phyloP scores from a whole-genome alignment of 2,888 invertebrate genomes.

The Drosophila kokeensis region DNA sequence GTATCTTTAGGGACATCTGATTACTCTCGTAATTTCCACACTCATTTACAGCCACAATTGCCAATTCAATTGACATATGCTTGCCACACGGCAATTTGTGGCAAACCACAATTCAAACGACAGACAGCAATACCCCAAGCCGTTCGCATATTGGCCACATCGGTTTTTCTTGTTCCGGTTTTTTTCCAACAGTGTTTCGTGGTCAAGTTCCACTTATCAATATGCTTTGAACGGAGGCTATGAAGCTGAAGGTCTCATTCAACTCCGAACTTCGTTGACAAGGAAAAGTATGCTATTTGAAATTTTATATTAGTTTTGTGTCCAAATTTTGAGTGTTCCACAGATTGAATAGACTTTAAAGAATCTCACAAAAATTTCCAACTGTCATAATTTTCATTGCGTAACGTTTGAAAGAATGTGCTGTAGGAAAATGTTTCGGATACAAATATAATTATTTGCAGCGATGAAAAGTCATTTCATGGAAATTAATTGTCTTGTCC shows the following conservation, averaged over 20 bases:
- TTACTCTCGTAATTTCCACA: slow-evolving; percentile 39
- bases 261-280: neutral
- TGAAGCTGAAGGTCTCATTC: neutral
- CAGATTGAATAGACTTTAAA: neutral
- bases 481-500: neutral
- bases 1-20: slow-evolving; percentile 32
- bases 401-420: neutral
- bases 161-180: neutral
- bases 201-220: slow-evolving; percentile 1
- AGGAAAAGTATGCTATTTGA: neutral
- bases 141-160: neutral
- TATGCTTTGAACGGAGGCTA: neutral
- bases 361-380: neutral
- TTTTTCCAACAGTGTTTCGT: neutral
- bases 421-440: too few relatives aligned
- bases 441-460: neutral
- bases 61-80: slow-evolving; percentile 31
- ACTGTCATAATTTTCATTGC: neutral
- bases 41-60: slow-evolving; percentile 39
- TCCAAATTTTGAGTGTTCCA: neutral
- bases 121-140: neutral
- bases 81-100: slow-evolving; percentile 30
- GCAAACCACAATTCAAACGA: slow-evolving; percentile 1
- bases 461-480: neutral
- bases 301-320: neutral